These are phyloP conservation scores for Saguinus imperator DNA, from an alignment of 2,113 vertebrate species.

Conservation along the genomic window DNA sequence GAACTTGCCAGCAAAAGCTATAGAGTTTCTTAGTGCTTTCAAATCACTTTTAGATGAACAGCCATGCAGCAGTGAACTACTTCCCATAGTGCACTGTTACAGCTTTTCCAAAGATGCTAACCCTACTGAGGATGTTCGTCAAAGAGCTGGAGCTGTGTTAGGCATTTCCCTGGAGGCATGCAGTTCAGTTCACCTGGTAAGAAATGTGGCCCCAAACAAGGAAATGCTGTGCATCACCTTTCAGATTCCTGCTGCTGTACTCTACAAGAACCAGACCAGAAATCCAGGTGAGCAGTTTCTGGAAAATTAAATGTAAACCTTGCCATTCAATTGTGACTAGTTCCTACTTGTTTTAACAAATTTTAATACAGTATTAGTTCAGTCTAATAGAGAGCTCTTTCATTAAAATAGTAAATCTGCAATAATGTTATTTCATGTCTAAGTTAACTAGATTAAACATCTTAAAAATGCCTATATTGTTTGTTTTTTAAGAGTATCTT, in stretches of 20 bases:
- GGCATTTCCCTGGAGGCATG: conserved; percentile 84
- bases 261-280: conserved; percentile 83
- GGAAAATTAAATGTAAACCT: neutral
- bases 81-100: conserved; percentile 94
- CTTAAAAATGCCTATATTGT: conserved; percentile 44
- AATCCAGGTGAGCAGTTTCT: conserved; percentile 83
- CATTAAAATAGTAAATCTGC: conserved; percentile 26
- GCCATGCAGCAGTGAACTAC: conserved; percentile 58
- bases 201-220: conserved; percentile 97
- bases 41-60: conserved; percentile 84
- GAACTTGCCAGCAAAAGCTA: conserved; percentile 95
- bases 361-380: neutral
- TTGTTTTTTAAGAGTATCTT: conserved; percentile 30
- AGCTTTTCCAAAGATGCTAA: conserved; percentile 93
- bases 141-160: conserved; percentile 85
- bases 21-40: conserved; percentile 93
- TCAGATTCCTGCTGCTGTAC: conserved; percentile 86
- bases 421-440: conserved; percentile 27
- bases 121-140: conserved; percentile 87
- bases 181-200: conserved; percentile 90
- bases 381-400: neutral
- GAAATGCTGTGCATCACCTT: conserved; percentile 97
- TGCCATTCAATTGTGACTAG: conserved; percentile 29
- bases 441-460: conserved; percentile 21
- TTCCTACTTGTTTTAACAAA: neutral